These are phyloP conservation scores for Drosophila eohydei DNA, from an alignment of 2,888 invertebrate species.

Conservation along the genomic window DNA sequence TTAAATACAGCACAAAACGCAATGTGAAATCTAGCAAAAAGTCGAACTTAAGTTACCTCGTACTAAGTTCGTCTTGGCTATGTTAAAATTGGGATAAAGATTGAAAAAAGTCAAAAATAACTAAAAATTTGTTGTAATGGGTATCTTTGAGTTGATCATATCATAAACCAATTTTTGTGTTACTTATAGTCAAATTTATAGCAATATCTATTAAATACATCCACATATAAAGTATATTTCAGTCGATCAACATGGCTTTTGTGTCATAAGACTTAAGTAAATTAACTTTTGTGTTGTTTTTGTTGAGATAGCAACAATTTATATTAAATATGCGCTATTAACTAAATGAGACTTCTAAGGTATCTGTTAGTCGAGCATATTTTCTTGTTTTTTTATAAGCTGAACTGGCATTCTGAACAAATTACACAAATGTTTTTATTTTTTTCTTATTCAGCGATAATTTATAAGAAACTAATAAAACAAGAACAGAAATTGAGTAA, in stretches of 20 bases:
- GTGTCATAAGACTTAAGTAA: neutral
- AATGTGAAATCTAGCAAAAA: neutral
- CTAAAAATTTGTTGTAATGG: neutral
- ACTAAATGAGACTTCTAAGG: no score
- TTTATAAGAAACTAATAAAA: neutral
- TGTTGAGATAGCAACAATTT: neutral
- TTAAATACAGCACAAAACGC: constrained; percentile 1
- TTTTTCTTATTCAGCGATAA: neutral
- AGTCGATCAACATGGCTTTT: neutral
- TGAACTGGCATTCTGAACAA: no score
- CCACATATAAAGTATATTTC: no score
- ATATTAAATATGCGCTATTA: neutral
- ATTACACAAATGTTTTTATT: neutral
- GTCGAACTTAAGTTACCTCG: constrained; percentile 13
- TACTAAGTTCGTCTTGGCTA: neutral
- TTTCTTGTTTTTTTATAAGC: no score
- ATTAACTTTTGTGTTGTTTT: neutral
- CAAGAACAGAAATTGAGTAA: no score
- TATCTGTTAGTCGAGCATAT: no score
- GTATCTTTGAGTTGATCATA: neutral
- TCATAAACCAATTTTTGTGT: no score
- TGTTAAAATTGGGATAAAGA: neutral
- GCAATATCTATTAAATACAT: no score
- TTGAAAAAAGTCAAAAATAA: neutral
- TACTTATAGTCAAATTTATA: no score